Conservation (phyloP, 1,140 invertebrate genomes). For the Fopius arisanus region DNA sequence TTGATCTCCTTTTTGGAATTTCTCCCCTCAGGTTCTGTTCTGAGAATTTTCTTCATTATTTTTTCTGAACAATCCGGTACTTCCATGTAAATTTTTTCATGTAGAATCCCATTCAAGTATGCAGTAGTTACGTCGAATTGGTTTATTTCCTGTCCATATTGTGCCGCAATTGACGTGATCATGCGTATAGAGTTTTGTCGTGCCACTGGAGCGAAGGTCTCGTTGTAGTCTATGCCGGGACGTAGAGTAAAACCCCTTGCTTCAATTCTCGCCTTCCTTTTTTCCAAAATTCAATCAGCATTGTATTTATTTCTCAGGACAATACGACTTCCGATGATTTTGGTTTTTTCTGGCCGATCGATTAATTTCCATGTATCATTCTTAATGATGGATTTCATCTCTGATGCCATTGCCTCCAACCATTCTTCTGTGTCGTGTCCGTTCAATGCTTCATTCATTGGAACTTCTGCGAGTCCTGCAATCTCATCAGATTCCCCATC, state of each 20-base stretch:
- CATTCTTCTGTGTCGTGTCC: too few relatives aligned
- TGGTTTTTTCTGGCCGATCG: too few relatives aligned
- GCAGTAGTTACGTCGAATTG: conserved; percentile 52
- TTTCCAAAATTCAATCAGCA: too few relatives aligned
- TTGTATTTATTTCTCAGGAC: background rate
- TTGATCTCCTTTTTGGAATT: conserved; percentile 20
- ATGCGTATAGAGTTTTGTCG: conserved; percentile 33
- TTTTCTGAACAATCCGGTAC: conserved; percentile 17
- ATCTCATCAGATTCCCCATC: too few relatives aligned
- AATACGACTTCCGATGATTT: background rate
- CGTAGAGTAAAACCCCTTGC: conserved; percentile 41
- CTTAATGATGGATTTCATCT: too few relatives aligned
- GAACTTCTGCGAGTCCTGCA: too few relatives aligned
- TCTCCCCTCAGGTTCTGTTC: conserved; percentile 10
- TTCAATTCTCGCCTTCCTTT: conserved; percentile 47
- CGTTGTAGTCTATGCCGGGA: conserved; percentile 41
- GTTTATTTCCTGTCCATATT: conserved; percentile 23
- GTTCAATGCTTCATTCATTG: too few relatives aligned
- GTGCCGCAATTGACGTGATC: conserved; percentile 39
- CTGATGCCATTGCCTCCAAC: too few relatives aligned
- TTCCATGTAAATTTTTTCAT: conserved; percentile 44
- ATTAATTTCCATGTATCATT: too few relatives aligned
- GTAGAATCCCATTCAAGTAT: conserved; percentile 48
- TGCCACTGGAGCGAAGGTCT: conserved; percentile 44
- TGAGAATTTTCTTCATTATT: conserved; percentile 18